Conservation (phyloP, 2,113 vertebrate genomes). For the Aythya baeri region DNA sequence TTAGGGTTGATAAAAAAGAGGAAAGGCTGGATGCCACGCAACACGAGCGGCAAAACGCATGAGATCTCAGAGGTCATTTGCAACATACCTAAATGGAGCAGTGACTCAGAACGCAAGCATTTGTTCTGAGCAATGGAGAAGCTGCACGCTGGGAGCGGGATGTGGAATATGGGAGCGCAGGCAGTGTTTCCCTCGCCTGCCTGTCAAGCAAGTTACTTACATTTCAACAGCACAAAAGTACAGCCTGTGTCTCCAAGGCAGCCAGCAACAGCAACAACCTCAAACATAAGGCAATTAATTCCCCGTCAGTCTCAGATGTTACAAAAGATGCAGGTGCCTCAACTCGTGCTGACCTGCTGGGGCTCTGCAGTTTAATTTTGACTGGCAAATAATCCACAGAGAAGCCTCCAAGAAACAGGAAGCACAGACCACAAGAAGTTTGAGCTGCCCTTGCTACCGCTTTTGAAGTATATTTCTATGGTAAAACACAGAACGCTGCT, state of each 20-base stretch:
- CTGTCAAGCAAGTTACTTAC: slow-evolving; percentile 10
- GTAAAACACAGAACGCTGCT: not conserved
- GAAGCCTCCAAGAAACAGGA: not conserved
- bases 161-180: not conserved
- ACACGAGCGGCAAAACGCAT: not conserved
- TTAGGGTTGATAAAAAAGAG: not conserved
- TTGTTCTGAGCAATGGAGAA: not conserved
- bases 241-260: slow-evolving; percentile 17
- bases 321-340: not conserved
- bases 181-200: not conserved
- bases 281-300: not conserved
- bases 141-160: not conserved
- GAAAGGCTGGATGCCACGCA: not conserved
- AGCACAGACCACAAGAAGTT: not conserved
- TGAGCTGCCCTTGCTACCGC: not conserved
- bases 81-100: not conserved
- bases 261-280: not conserved
- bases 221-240: not conserved
- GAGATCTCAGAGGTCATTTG: not conserved
- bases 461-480: not conserved
- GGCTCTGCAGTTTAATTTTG: not conserved
- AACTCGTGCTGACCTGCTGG: not conserved
- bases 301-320: not conserved
- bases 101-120: slow-evolving; percentile 32
- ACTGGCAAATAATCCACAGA: not conserved